A percentile compares a stretch with the other conserved stretches of the same genome.
Conservation (phyloP, 2,888 invertebrate genomes). For the Corbicula japonica region DNA sequence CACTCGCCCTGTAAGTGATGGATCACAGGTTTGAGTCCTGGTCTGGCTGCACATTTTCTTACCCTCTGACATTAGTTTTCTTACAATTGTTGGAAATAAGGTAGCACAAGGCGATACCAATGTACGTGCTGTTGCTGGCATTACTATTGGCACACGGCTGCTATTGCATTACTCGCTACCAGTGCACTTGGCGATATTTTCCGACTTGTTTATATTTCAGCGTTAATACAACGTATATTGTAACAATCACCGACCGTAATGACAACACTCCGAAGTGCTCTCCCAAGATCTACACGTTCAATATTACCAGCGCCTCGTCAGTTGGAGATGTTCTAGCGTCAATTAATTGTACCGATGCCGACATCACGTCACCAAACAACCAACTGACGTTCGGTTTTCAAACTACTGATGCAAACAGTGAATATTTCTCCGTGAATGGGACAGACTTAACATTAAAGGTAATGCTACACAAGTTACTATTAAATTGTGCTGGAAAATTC, state of each 20-base stretch:
- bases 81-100: too few species aligned
- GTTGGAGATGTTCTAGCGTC: constrained; percentile 25
- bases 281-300: constrained; percentile 11
- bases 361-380: constrained; percentile 52
- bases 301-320: constrained; percentile 16
- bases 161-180: too few species aligned
- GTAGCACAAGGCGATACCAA: too few species aligned
- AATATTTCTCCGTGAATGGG: constrained; percentile 43
- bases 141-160: too few species aligned
- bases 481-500: not conserved
- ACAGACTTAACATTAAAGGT: constrained; percentile 34
- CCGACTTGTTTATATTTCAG: constrained; percentile 30
- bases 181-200: too few species aligned
- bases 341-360: constrained; percentile 42
- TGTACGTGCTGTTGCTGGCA: too few species aligned
- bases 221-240: constrained; percentile 42
- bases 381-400: constrained; percentile 32
- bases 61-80: too few species aligned
- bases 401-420: not conserved
- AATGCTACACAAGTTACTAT: not conserved
- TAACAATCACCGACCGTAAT: constrained; percentile 51
- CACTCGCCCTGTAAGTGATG: too few species aligned
- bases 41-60: too few species aligned
- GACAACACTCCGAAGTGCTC: constrained; percentile 50
- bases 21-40: too few species aligned